Evolutionary conservation across 2,888 invertebrate species (phyloP), one percentile per base, ranked within the genome.

Genomic region (Strigamia crassipes): DNA sequence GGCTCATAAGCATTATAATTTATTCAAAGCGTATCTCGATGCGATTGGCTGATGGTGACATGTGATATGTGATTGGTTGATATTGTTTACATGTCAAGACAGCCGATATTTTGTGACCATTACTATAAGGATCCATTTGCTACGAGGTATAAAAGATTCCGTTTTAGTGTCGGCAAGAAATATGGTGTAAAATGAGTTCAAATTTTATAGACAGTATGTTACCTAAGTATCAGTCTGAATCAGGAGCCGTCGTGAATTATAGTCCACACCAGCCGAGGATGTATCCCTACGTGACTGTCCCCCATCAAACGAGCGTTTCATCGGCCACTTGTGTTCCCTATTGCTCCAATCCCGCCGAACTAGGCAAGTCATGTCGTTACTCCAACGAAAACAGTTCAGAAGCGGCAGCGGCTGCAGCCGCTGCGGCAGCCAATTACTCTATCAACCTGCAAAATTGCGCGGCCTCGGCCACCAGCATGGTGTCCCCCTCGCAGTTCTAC

Each of bases 191-290:
- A 92, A 96, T 96, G 96, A 94, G 93, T 92, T 95, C 95, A 92
- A 96, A 96, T 93, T 96, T 96, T 92, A 94, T 96, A 91, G 96
- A 96, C 94, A 95, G 95, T 92, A 96, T 96, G 95, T 94, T 96
- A 91, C 96, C 96, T 87, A 96, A 96, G 92, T 96, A 96, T 91
- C 94, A 92, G 91, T 86, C 87, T 89, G 91, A 82, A 61, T 79
- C 79, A 79, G 87, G 86, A 41, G 83, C 83, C 46, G 84, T 84
- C 61, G 86, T 86, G 83, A 87, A 90, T 92, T 91, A 89, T 90
- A 91, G 84, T 86, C 91, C 91, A 87, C 84, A 86, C 84, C 84
- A 85, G 85, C 91, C 93, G 86, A 93, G 95, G 90, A 96, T 96
- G 95, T 96, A 96, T 89, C 96, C 96, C 3, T 96, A 96, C 91